A percentile compares a stretch with the other conserved stretches of the same genome.
These are phyloP conservation scores for Parnassius glacialis DNA, from an alignment of 2,888 invertebrate genomes.

Conservation along the genomic window DNA sequence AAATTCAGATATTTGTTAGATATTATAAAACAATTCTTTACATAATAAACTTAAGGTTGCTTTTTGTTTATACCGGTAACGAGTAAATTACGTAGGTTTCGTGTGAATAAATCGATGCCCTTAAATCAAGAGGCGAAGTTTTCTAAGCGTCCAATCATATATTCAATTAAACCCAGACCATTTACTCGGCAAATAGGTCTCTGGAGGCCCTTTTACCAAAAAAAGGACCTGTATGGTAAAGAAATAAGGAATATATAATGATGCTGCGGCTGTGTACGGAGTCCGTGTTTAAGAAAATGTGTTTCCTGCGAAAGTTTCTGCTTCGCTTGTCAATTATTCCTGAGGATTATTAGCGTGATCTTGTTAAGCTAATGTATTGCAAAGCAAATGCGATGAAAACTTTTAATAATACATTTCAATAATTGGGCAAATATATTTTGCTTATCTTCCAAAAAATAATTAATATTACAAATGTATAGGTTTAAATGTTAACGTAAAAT, in stretches of 20 bases:
- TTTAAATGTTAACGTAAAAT: no score
- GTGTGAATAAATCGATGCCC: constrained; percentile 28
- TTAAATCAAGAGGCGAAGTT: constrained; percentile 27
- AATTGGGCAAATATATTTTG: no score
- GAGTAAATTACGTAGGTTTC: constrained; percentile 25
- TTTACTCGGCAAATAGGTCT: constrained; percentile 27
- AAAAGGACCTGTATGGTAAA: constrained; percentile 24
- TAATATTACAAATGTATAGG: no score
- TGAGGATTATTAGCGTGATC: constrained; percentile 4
- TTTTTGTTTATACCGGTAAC: neutral
- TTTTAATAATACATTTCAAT: no score
- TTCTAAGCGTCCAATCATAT: constrained; percentile 29
- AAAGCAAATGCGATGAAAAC: neutral
- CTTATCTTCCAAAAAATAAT: no score
- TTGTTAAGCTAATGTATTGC: constrained; percentile 1
- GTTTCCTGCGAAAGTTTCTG: constrained; percentile 12
- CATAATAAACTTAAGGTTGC: neutral
- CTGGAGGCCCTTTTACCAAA: constrained; percentile 18
- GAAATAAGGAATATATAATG: constrained; percentile 25
- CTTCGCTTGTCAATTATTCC: constrained; percentile 15
- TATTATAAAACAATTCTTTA: constrained; percentile 3
- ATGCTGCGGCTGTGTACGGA: constrained; percentile 3
- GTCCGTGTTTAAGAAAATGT: constrained; percentile 9
- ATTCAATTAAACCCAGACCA: constrained; percentile 28
- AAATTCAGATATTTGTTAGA: constrained; percentile 7